Evolutionary conservation across 2,888 invertebrate genomes (phyloP).

Genomic region (Stenoptilia bipunctidactyla): DNA sequence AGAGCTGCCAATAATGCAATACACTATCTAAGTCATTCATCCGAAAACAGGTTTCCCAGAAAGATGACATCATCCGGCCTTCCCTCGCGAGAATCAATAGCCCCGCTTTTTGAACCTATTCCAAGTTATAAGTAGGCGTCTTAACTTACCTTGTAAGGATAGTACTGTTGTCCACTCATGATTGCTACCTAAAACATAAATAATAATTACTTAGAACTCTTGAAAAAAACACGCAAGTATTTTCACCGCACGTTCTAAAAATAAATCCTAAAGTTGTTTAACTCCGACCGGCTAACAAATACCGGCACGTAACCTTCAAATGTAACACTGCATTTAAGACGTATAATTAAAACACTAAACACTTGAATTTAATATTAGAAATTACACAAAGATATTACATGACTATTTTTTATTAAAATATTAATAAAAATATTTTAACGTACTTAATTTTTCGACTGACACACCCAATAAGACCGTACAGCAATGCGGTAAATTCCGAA

Average conservation of each 20-base stretch:
- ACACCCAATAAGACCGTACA: slow-evolving; percentile 42
- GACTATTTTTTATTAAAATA: not conserved
- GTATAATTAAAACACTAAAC: slow-evolving; percentile 6
- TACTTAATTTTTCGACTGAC: slow-evolving; percentile 45
- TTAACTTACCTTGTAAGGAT: slow-evolving; percentile 85
- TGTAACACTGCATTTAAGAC: slow-evolving; percentile 1
- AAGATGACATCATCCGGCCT: slow-evolving; percentile 57
- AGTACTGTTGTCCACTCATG: slow-evolving; percentile 86
- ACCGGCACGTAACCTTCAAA: slow-evolving; percentile 5
- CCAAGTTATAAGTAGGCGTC: slow-evolving; percentile 31
- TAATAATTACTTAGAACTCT: slow-evolving; percentile 13
- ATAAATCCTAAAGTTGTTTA: slow-evolving; percentile 36
- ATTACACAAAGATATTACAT: not conserved
- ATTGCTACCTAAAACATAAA: slow-evolving; percentile 49
- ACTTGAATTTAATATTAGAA: slow-evolving; percentile 6
- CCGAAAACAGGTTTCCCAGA: too few species aligned
- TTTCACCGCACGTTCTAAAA: slow-evolving; percentile 34
- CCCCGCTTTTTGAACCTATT: slow-evolving; percentile 12
- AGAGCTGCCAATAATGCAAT: too few species aligned
- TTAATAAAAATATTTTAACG: slow-evolving; percentile 25
- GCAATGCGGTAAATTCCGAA: slow-evolving; percentile 44
- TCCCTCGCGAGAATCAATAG: slow-evolving; percentile 32
- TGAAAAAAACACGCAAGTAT: slow-evolving; percentile 22
- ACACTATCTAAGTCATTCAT: too few species aligned
- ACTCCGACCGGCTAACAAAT: slow-evolving; percentile 35